Percentiles rank a stretch among this genome's conserved stretches.
phyloP scores from a whole-genome alignment of 2,888 invertebrate genomes.

The Troides oblongomaculatus region DNA sequence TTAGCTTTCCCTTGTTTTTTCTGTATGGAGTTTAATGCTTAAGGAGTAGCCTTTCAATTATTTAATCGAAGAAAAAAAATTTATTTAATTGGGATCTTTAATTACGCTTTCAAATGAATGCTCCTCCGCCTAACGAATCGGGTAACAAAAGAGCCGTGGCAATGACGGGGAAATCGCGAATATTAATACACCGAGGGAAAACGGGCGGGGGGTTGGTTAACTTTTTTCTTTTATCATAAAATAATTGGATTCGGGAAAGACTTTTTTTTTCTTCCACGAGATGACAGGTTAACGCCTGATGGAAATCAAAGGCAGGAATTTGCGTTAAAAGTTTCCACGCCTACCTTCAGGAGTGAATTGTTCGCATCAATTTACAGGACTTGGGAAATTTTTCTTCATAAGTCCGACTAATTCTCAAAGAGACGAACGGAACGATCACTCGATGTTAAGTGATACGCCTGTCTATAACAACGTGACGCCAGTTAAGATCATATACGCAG shows the following conservation, averaged over 20 bases:
- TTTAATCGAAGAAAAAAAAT: neutral
- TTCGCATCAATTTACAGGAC: conserved; percentile 23
- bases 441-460: too few species aligned
- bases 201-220: conserved; percentile 3
- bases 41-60: neutral
- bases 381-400: conserved; percentile 23
- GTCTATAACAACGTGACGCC: too few species aligned
- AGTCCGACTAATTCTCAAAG: conserved; percentile 20
- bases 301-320: conserved; percentile 27
- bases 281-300: conserved; percentile 7
- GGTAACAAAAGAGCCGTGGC: neutral
- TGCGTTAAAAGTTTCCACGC: conserved; percentile 20
- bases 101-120: conserved; percentile 7
- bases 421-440: neutral
- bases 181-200: conserved; percentile 16
- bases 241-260: conserved; percentile 22
- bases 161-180: conserved; percentile 9
- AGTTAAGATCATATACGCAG: too few species aligned
- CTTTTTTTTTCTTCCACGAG: neutral
- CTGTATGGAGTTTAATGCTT: neutral
- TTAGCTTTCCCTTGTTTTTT: neutral
- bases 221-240: conserved; percentile 25
- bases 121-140: neutral
- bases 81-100: neutral
- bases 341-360: conserved; percentile 21